Conservation (phyloP, 2,888 invertebrate genomes). For the Archaeoteleia sp. region DNA sequence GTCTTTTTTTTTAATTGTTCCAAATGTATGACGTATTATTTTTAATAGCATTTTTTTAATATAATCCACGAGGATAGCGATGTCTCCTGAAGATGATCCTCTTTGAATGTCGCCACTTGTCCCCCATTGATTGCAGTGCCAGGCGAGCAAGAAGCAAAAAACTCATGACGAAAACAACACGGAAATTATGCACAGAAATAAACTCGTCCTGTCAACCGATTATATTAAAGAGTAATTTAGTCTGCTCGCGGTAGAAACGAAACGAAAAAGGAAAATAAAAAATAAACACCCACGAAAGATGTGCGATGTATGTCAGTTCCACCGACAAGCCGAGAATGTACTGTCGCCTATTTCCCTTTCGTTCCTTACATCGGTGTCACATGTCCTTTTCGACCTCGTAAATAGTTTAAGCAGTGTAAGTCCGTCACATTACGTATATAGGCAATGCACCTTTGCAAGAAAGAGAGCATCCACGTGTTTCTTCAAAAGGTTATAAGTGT, state of each 20-base stretch:
- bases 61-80: slow-evolving; percentile 67
- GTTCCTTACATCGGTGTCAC: not conserved
- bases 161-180: slow-evolving; percentile 56
- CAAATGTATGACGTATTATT: not conserved
- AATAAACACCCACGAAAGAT: not conserved
- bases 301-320: slow-evolving; percentile 29
- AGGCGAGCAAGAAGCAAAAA: slow-evolving; percentile 65
- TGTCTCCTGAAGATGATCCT: slow-evolving; percentile 61
- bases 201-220: not conserved
- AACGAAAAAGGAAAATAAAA: not conserved
- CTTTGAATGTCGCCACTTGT: slow-evolving; percentile 60
- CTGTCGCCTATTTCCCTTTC: slow-evolving; percentile 23
- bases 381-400: slow-evolving; percentile 55
- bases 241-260: too few species aligned
- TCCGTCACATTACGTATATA: slow-evolving; percentile 14
- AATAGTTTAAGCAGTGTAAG: slow-evolving; percentile 56
- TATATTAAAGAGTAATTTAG: too few species aligned
- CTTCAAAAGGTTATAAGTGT: not conserved
- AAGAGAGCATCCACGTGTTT: not conserved
- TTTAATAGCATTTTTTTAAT: slow-evolving; percentile 40
- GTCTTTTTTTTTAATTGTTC: not conserved
- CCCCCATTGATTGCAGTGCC: slow-evolving; percentile 59
- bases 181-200: not conserved
- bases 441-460: slow-evolving; percentile 3
- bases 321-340: slow-evolving; percentile 60